These are phyloP conservation scores for Sebastes matsubarae DNA, from an alignment of 2,797 vertebrate species.

Conservation along the genomic window DNA sequence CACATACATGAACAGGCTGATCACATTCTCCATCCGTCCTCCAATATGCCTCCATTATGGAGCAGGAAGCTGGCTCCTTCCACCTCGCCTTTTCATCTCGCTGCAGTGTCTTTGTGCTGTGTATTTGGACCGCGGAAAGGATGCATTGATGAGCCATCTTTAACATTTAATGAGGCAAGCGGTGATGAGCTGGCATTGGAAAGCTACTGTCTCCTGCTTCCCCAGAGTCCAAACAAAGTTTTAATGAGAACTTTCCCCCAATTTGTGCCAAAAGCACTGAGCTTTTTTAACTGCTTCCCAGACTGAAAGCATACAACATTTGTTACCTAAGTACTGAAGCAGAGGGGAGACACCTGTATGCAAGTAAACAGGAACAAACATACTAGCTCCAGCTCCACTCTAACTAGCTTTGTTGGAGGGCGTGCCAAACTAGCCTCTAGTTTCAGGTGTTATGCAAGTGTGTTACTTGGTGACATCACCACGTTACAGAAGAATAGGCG, in stretches of 20 bases:
- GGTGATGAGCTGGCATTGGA: conserved; percentile 72
- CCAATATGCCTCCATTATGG: conserved; percentile 62
- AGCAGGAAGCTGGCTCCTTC: conserved; percentile 49
- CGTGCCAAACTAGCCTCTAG: too few relatives aligned
- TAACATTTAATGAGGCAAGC: conserved; percentile 80
- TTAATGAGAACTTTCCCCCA: conserved; percentile 78
- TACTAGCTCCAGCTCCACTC: background rate
- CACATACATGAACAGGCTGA: conserved; percentile 48
- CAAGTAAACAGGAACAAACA: conserved; percentile 6
- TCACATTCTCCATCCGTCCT: conserved; percentile 50
- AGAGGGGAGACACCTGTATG: conserved; percentile 33
- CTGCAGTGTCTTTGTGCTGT: conserved; percentile 59
- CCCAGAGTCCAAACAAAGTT: conserved; percentile 74
- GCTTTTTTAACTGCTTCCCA: conserved; percentile 72
- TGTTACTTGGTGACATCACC: too few relatives aligned
- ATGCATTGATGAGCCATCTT: conserved; percentile 75
- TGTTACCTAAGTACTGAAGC: background rate
- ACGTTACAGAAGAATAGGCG: too few relatives aligned
- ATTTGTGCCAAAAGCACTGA: conserved; percentile 67
- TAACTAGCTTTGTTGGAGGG: too few relatives aligned
- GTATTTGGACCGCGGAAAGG: conserved; percentile 56
- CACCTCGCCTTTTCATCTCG: conserved; percentile 65
- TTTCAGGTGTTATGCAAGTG: too few relatives aligned
- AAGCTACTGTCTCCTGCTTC: conserved; percentile 67
- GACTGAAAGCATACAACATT: conserved; percentile 35